Base-by-base conservation (phyloP, 2,113 vertebrate genomes). In the Mormyrus lacerda region DNA sequence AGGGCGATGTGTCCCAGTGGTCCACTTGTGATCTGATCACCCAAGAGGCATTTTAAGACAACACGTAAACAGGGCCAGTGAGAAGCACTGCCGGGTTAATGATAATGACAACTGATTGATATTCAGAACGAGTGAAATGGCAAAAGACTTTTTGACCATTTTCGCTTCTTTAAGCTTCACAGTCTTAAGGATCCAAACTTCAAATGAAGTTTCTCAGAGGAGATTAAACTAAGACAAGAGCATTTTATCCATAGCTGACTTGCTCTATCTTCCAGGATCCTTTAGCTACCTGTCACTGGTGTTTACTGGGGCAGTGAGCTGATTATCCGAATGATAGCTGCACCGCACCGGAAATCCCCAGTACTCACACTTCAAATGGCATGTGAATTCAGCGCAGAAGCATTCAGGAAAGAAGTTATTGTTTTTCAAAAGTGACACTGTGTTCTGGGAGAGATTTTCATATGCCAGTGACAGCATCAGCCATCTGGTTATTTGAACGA, bases 151-250 rank as follows among this genome's bases (percentile, higher is more conserved):
- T 93, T 93, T 91, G 90, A 35, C 51, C 8, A 55, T 51, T 87
- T 47, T 91, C 89, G 88, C 61, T 88, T 84, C 45, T 91, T 90
- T 93, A 94, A 94, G 93, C 50, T 58, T 61, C 85, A 19, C 85
- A 9, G 93, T 92, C 93, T 17, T 3, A 87, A 93, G 92, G 94
- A 94, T 93, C 91, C 88, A 50, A 84, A 91, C 94, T 92, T 95
- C 93, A 93, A 91, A 92, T 73, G 91, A 90, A 31, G 91, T 91
- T 94, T 94, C 94, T 92, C 53, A 42, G 93, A 94, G 93, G 82
- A 93, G 93, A 95, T 94, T 93, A 95, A 92, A 73, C 90, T 87
- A 82, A 93, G 93, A 94, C 92, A 87, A 87, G 55, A 87, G 53
- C 2, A 27, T 42, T 87, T 87, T 87, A 87, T 87, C 87, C 55